Evolutionary conservation across 2,888 invertebrate species (phyloP), one percentile per base, ranked within the genome.

Genomic region (Stenurella melanura): DNA sequence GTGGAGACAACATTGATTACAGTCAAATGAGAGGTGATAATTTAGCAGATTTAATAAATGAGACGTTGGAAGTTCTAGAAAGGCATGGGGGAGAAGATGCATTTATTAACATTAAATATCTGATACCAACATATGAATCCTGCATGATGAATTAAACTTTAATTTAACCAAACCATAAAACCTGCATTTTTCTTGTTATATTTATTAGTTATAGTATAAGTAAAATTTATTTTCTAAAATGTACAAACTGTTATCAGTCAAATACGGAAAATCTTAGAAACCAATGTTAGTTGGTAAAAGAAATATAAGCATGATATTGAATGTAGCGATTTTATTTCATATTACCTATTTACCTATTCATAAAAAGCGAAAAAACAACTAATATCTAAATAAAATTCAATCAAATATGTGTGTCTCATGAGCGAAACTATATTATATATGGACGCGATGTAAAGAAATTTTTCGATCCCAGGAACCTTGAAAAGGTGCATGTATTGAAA

Each of bases 41-140:
- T 90, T 92, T 97, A 11, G 96, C 96, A 0, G 98, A 98, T 88
- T 90, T 97, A 58, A 97, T 98, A 75, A 96, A 97, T 88, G 97
- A 98, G 87, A 98, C 98, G 0, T 91, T 99, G 71, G 97, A 98
- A 90, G 92, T 96, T 64, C 91, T 99, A 80, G 98, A 99, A 89
- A 92, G 94, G 85, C 96, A 96, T 86, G 99, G 98, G 0, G 98
- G 98, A 6, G 96, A 97, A 80, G 97, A 98, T 88, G 98, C 98
- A 1, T 98, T 97, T 88, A 98, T 98, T 85, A 98, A 98, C 89
- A 98, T 99, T 86, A 98, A 99, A 90, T 99, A 98, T 89, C 96
- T 98, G 93, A 94, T 99, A 83, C 98, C 99, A 0, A 98, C 98
- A 7, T 99, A 98, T 87, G 98, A 98, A 89, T 98, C 98, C 0